Evolutionary conservation across 2,113 vertebrate genomes (phyloP).

Genomic region (Pomatostomus ruficeps): DNA sequence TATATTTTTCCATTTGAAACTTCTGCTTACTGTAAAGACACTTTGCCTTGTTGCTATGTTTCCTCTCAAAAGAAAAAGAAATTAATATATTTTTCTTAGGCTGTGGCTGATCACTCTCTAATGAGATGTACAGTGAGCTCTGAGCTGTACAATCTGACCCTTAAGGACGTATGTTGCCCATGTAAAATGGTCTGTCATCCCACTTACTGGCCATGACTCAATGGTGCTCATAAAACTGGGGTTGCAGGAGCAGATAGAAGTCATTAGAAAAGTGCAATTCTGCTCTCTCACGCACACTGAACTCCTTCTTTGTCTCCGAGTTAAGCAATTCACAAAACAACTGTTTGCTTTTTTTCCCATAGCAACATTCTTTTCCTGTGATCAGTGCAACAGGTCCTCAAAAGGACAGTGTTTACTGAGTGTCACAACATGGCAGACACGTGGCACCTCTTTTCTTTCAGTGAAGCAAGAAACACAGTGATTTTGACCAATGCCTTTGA

Average conservation of each 20-base stretch:
- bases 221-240: background rate
- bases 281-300: background rate
- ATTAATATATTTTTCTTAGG: background rate
- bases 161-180: background rate
- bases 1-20: background rate
- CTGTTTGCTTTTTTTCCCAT: background rate
- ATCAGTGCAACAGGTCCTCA: background rate
- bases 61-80: background rate
- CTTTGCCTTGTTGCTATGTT: background rate
- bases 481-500: background rate
- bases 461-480: background rate
- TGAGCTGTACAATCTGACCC: background rate
- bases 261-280: background rate
- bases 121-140: background rate
- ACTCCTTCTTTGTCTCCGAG: background rate
- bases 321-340: slow-evolving; percentile 26
- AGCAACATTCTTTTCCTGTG: background rate
- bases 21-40: background rate
- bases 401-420: fast-evolving
- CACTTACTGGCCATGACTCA: background rate
- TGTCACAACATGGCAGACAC: background rate
- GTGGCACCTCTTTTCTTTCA: background rate
- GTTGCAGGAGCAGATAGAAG: background rate
- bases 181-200: background rate
- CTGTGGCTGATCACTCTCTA: background rate